phyloP scores from a whole-genome alignment of 2,888 invertebrate genomes.

The Eristalinus sepulchralis region DNA sequence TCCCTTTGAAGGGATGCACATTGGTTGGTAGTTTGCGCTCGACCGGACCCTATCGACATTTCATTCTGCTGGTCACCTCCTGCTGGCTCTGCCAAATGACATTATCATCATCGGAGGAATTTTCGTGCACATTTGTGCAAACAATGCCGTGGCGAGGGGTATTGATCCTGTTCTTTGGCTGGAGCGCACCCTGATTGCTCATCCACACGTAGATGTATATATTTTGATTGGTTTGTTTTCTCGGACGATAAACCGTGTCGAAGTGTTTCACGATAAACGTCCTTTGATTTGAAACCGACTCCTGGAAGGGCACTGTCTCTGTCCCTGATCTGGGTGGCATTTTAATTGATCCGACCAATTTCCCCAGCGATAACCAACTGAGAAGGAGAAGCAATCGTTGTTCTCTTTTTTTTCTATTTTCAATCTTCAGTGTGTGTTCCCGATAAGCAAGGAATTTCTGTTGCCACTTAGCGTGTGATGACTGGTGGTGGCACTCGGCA shows the following conservation, averaged over 20 bases:
- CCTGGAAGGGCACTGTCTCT: neutral
- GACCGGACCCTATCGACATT: constrained; percentile 15
- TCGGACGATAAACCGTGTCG: constrained; percentile 64
- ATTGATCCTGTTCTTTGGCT: constrained; percentile 29
- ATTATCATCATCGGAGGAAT: constrained; percentile 47
- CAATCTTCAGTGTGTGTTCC: constrained; percentile 36
- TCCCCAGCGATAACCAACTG: constrained; percentile 29
- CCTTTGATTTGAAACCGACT: constrained; percentile 48
- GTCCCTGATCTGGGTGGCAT: constrained; percentile 57
- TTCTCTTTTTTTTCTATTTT: constrained; percentile 4
- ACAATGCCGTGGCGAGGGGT: constrained; percentile 37
- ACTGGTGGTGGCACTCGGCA: constrained; percentile 53
- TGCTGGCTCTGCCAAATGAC: constrained; percentile 61
- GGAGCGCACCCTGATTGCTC: neutral
- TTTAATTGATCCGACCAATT: constrained; percentile 65
- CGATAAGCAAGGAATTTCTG: constrained; percentile 64
- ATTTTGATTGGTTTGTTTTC: constrained; percentile 68
- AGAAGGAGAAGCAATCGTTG: neutral
- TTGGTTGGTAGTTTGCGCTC: constrained; percentile 9
- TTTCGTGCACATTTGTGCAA: constrained; percentile 51
- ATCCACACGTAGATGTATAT: constrained; percentile 6
- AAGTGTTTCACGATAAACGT: constrained; percentile 64
- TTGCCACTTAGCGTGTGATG: constrained; percentile 63
- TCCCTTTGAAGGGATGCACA: constrained; percentile 39
- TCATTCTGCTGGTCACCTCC: constrained; percentile 24